A percentile compares a stretch with the other conserved stretches of the same genome.
Conservation (phyloP, 2,113 vertebrate genomes). For the Neolamprologus brichardi region DNA sequence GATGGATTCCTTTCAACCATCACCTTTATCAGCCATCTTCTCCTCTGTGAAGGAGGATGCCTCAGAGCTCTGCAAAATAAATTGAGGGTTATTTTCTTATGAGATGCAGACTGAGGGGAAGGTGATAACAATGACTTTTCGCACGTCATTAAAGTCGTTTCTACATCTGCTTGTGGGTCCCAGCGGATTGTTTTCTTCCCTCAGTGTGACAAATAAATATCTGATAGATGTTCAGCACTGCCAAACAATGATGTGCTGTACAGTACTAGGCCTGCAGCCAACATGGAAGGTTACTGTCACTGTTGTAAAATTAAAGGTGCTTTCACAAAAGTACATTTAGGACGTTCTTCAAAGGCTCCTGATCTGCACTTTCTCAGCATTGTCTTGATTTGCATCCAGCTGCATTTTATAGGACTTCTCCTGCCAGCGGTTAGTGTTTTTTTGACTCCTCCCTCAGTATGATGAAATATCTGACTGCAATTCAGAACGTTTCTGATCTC, state of each 20-base stretch:
- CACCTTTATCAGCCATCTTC: constrained; percentile 37
- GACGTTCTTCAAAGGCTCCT: background rate
- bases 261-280: background rate
- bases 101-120: constrained; percentile 22
- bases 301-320: background rate
- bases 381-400: background rate
- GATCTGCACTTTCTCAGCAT: background rate
- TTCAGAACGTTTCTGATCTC: background rate
- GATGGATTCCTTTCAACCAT: constrained; percentile 20
- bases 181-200: constrained; percentile 6
- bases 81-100: constrained; percentile 29
- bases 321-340: background rate
- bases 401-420: background rate
- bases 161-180: constrained; percentile 18
- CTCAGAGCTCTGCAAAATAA: constrained; percentile 23
- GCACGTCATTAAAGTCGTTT: constrained; percentile 33
- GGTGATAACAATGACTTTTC: constrained; percentile 31
- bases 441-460: background rate
- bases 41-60: background rate
- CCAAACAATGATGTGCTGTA: background rate
- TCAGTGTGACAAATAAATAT: constrained; percentile 12
- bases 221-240: background rate
- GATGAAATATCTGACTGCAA: background rate
- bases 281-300: background rate
- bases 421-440: too few species aligned